phyloP scores from a whole-genome alignment of 2,888 invertebrate species.

The Rotaria sp. region DNA sequence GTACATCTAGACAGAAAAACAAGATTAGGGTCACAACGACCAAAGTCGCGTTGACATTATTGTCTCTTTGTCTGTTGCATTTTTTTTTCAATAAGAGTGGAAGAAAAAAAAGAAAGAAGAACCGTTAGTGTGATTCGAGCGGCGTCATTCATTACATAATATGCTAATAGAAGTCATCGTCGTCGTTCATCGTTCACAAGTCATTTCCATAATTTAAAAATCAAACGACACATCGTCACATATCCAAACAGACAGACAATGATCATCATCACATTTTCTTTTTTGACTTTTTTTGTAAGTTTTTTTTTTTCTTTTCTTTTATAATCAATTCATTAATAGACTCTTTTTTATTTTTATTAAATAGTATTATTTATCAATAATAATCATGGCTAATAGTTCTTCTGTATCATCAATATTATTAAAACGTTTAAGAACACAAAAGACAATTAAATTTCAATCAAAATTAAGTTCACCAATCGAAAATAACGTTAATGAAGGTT shows the following conservation, averaged over 20 bases:
- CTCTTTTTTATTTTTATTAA: background rate
- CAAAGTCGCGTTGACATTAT: background rate
- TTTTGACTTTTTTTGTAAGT: background rate
- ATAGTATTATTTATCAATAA: background rate
- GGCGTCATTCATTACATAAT: slow-evolving; percentile 22
- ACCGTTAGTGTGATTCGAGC: background rate
- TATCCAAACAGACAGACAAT: background rate
- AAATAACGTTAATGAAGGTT: background rate
- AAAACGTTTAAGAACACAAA: background rate
- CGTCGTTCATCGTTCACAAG: background rate
- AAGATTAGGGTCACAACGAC: background rate
- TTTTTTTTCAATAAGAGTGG: background rate
- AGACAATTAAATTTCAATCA: background rate
- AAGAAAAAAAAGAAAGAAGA: background rate
- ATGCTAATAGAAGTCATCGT: slow-evolving; percentile 7
- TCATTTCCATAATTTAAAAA: slow-evolving; percentile 16
- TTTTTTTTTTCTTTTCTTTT: background rate
- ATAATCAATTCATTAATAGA: no score
- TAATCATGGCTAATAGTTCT: background rate
- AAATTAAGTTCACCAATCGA: background rate
- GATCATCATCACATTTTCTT: background rate
- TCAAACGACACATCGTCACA: background rate
- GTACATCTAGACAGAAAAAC: background rate
- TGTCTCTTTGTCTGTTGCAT: background rate
- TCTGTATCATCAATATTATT: background rate